phyloP scores from a whole-genome alignment of 2,797 vertebrate species.

The Dryobates pubescens region DNA sequence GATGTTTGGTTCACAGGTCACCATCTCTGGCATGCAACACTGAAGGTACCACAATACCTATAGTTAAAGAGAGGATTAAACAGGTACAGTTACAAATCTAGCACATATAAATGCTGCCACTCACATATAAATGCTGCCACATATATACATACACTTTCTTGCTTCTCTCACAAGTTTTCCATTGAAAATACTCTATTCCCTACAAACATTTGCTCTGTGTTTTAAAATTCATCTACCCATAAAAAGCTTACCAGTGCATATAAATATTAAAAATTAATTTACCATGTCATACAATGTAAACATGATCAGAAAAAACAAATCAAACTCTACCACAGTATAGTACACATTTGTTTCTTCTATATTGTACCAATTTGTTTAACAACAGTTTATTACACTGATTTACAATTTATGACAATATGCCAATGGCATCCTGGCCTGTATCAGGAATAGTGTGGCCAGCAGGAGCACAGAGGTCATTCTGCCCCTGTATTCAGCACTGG shows the following conservation, averaged over 20 bases:
- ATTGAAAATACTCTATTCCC: not conserved
- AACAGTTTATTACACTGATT: slow-evolving; percentile 24
- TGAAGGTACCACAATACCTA: not conserved
- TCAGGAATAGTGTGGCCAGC: too few species aligned
- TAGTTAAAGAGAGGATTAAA: not conserved
- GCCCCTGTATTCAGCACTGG: too few species aligned
- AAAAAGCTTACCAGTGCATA: not conserved
- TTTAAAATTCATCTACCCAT: not conserved
- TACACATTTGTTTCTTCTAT: not conserved
- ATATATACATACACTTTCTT: not conserved
- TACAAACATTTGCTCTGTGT: not conserved
- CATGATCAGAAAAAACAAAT: not conserved
- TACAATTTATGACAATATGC: not conserved
- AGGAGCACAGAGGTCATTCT: too few species aligned
- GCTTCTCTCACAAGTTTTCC: not conserved
- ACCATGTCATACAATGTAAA: slow-evolving; percentile 12
- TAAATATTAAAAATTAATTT: slow-evolving; percentile 16
- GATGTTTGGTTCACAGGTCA: not conserved
- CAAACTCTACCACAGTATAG: not conserved
- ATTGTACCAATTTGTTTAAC: slow-evolving; percentile 25
- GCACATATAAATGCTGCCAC: not conserved
- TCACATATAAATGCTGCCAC: not conserved
- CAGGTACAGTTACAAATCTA: not conserved
- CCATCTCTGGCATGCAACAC: not conserved
- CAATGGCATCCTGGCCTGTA: too few species aligned